Percentiles rank a stretch among this genome's conserved stretches.
Evolutionary conservation across 53 echinoderm and acorn worm genomes (phyloP).

Genomic region (Astropecten irregularis): DNA sequence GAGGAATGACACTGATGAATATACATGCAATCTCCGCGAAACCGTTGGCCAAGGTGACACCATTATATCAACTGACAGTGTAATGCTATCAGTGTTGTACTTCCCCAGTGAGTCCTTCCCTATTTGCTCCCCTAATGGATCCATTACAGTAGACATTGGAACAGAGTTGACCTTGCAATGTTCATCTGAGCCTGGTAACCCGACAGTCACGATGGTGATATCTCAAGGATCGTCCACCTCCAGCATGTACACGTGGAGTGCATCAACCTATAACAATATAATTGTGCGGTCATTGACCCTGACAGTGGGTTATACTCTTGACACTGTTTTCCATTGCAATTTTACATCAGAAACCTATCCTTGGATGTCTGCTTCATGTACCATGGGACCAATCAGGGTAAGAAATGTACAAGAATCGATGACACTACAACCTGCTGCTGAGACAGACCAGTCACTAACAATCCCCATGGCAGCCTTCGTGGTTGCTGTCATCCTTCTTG

Average conservation of each 20-base stretch:
- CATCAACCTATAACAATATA: not conserved
- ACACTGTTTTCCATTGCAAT: not conserved
- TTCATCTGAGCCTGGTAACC: not conserved
- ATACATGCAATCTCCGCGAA: not conserved
- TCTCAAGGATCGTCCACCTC: not conserved
- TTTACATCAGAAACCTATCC: not conserved
- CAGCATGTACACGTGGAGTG: not conserved
- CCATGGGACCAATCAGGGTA: constrained; percentile 9
- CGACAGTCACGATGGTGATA: not conserved
- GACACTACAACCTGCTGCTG: too few relatives aligned
- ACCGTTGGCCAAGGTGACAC: not conserved
- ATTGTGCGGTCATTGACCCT: not conserved
- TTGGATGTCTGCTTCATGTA: not conserved
- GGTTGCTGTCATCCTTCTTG: not conserved
- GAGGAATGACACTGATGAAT: constrained; percentile 13
- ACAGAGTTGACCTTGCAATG: not conserved
- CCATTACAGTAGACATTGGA: not conserved
- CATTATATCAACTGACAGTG: not conserved
- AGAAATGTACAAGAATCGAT: not conserved
- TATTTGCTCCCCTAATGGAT: not conserved
- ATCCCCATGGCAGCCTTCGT: not conserved
- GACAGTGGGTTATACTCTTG: not conserved
- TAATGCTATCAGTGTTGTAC: not conserved
- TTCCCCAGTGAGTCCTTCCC: not conserved
- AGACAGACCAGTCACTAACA: too few relatives aligned